Conservation (phyloP, 2,113 vertebrate species). For the Oncorhynchus tshawytscha region DNA sequence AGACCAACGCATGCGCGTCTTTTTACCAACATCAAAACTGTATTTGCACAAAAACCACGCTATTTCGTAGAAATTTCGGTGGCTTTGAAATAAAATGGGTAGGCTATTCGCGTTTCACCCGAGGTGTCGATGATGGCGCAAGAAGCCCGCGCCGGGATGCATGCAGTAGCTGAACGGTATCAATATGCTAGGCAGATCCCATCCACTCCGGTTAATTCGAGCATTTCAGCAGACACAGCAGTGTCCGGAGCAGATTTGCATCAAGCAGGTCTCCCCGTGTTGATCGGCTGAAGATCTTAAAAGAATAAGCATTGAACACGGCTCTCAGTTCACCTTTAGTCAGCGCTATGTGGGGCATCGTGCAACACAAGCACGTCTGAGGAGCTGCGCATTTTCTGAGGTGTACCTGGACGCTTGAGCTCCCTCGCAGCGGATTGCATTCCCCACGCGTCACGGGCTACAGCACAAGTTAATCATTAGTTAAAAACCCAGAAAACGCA, state of each 20-base stretch:
- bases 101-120: conserved; percentile 38
- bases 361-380: conserved; percentile 40
- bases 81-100: conserved; percentile 18
- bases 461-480: conserved; percentile 29
- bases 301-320: conserved; percentile 24
- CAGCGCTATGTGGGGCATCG: conserved; percentile 27
- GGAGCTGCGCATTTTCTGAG: conserved; percentile 29
- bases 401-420: conserved; percentile 12
- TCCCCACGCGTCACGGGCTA: conserved; percentile 33
- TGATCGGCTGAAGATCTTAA: conserved; percentile 22
- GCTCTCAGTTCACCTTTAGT: conserved; percentile 43
- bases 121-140: conserved; percentile 30
- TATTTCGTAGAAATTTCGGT: conserved; percentile 47
- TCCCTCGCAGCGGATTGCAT: conserved; percentile 25
- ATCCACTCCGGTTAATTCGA: conserved; percentile 34
- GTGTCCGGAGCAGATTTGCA: conserved; percentile 24
- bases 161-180: conserved; percentile 31
- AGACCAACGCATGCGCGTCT: conserved; percentile 72
- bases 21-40: conserved; percentile 69
- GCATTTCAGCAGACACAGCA: conserved; percentile 36
- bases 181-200: conserved; percentile 50
- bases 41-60: conserved; percentile 42
- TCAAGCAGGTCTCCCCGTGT: conserved; percentile 21
- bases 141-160: conserved; percentile 28
- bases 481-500: conserved; percentile 31